These are phyloP conservation scores for Scaptomyza hsui DNA, from an alignment of 1,140 invertebrate species.

Conservation along the genomic window DNA sequence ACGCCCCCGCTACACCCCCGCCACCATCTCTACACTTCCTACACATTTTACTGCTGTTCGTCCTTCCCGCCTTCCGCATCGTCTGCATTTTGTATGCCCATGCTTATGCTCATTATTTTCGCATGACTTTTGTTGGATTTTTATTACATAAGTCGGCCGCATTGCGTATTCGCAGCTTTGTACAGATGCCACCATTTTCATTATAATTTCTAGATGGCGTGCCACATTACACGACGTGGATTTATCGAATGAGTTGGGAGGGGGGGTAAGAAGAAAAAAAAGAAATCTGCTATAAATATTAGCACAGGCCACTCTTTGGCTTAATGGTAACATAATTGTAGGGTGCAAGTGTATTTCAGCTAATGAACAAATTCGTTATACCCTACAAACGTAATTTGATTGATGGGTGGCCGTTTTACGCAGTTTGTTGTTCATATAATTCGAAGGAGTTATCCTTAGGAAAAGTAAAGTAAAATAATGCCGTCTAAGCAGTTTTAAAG, in stretches of 20 bases:
- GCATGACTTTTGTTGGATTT: conserved; percentile 76
- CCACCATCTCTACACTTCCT: neutral
- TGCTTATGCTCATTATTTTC: conserved; percentile 75
- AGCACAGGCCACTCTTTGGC: conserved; percentile 37
- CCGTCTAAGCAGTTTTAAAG: too few relatives aligned
- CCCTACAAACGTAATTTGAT: too few relatives aligned
- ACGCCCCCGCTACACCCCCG: conserved; percentile 22
- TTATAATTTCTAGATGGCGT: conserved; percentile 80
- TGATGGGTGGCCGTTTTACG: neutral
- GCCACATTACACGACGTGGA: conserved; percentile 26
- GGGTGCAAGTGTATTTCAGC: conserved; percentile 11
- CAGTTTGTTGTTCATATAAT: too few relatives aligned
- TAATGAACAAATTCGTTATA: conserved; percentile 4
- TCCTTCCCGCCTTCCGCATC: neutral
- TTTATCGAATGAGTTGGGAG: conserved; percentile 15
- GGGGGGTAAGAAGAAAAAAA: neutral
- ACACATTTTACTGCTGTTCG: neutral
- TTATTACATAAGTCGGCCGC: conserved; percentile 65
- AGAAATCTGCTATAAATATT: conserved; percentile 74
- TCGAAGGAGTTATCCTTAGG: too few relatives aligned
- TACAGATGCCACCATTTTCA: conserved; percentile 44
- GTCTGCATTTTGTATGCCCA: conserved; percentile 7
- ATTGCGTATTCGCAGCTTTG: conserved; percentile 74
- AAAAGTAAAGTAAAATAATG: too few relatives aligned
- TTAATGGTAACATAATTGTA: conserved; percentile 77